Base-by-base conservation (phyloP, 2,888 invertebrate species). In the Lithosia quadra region DNA sequence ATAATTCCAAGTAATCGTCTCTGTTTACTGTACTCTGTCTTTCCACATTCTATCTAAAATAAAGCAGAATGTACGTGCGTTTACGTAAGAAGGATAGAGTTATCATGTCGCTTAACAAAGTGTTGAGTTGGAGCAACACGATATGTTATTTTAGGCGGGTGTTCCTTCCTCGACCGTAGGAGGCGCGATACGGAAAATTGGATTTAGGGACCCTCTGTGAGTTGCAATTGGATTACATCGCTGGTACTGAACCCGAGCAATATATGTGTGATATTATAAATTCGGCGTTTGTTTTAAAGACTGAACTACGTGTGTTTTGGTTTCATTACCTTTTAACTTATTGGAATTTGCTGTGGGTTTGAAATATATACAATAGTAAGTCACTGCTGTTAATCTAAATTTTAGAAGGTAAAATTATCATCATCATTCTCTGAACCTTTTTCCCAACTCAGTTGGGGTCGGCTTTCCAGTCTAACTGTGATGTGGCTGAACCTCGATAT, bases 161-260 rank as follows among this genome's bases (percentile, higher is more conserved):
- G 56, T 69, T 69, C 68, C 64, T 71, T 62, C 59, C 61, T 61
- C 33, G 62, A 66, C 61, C 66, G 74, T 64, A 57, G 71, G 65
- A 81, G 73, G 78, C 73, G 78, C 71, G 68, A 83, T 74, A 80
- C 75, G 79, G 79, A 72, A 80, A 82, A 82, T 82, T 83, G 73
- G 76, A 81, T 82, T 81, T 80, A 73, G 74, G 67, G 67, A 68
- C 74, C 74, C 82, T 79, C 79, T 80, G 75, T 75, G 72, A 72
- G 69, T 65, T 81, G 75, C 79, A 77, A 83, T 80, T 75, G 76
- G 76, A 73, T 83, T 76, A 80, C 70, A 73, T 62, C 66, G 72
- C 72, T 71, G 39, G 68, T 80, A 56, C 43, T 65, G 75, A 62
- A 71, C 71, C 63, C 53, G 22, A 39, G 61, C 36, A 39, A 72